Base-by-base conservation (phyloP, 2,113 vertebrate species). In the Tenebrosternarchus preto region DNA sequence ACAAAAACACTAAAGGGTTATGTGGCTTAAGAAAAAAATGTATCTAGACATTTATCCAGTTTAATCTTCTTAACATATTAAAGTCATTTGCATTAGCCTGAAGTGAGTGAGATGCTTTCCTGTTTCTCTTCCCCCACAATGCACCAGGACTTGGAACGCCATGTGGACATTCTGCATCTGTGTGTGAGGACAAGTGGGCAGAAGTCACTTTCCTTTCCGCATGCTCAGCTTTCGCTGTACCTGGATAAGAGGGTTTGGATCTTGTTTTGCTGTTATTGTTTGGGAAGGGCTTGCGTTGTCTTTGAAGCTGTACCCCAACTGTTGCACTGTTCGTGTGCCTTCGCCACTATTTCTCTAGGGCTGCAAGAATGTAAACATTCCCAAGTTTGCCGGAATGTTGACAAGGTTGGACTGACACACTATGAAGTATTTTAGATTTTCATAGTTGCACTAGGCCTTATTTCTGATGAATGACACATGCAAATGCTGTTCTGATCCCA, bases 31-130 rank as follows among this genome's bases (percentile, higher is more conserved):
- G 88, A 91, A 89, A 93, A 80, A 93, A 91, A 92, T 91, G 84
- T 91, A 94, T 94, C 92, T 92, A 90, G 93, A 94, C 92, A 93
- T 92, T 94, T 92, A 94, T 94, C 92, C 93, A 93, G 89, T 92
- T 91, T 94, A 94, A 94, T 94, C 93, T 93, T 91, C 93, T 94
- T 94, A 94, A 91, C 92, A 94, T 93, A 94, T 94, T 94, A 94
- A 92, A 93, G 88, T 93, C 92, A 94, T 94, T 93, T 92, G 88
- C 90, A 91, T 92, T 91, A 91, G 92, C 91, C 92, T 86, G 90
- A 89, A 93, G 92, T 93, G 90, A 91, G 91, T 91, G 91, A 93
- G 92, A 86, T 91, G 89, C 85, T 81, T 84, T 82, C 72, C 61
- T 88, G 90, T 89, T 68, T 91, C 91, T 90, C 88, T 76, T 74